phyloP scores from a whole-genome alignment of 2,113 vertebrate species.

The Tachysurus vachellii region DNA sequence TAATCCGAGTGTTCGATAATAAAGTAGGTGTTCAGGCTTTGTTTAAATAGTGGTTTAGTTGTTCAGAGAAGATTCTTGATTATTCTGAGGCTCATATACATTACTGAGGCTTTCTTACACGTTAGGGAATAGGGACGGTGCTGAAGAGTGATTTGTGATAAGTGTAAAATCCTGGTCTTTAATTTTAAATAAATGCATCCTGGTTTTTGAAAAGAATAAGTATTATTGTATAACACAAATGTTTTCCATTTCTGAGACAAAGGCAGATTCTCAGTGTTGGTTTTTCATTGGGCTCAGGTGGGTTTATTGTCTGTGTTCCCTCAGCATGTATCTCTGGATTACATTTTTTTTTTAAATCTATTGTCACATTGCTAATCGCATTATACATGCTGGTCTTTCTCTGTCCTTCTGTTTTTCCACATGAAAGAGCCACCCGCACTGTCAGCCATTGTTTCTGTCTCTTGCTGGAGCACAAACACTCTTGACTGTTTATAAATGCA shows the following conservation, averaged over 20 bases:
- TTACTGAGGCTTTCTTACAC: background rate
- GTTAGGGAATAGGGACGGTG: background rate
- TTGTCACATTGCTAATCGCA: conserved; percentile 15
- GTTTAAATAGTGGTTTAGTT: background rate
- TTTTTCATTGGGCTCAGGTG: background rate
- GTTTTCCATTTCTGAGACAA: background rate
- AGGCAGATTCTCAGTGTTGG: background rate
- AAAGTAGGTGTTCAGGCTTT: background rate
- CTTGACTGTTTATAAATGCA: conserved; percentile 11
- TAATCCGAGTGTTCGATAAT: background rate
- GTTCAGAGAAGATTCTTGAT: background rate
- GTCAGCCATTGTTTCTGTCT: conserved; percentile 18
- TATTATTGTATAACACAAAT: background rate
- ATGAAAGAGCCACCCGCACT: background rate
- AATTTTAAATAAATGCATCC: background rate
- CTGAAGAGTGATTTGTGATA: background rate
- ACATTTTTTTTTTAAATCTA: background rate
- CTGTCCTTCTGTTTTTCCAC: conserved; percentile 17
- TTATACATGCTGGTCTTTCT: conserved; percentile 28
- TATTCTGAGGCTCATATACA: background rate
- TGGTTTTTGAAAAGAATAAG: background rate
- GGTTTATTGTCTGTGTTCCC: background rate
- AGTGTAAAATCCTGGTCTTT: background rate
- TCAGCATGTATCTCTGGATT: conserved; percentile 15
- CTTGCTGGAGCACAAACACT: conserved; percentile 14